Base-by-base conservation (phyloP, 2,888 invertebrate genomes). In the Trachelus iudaicus region DNA sequence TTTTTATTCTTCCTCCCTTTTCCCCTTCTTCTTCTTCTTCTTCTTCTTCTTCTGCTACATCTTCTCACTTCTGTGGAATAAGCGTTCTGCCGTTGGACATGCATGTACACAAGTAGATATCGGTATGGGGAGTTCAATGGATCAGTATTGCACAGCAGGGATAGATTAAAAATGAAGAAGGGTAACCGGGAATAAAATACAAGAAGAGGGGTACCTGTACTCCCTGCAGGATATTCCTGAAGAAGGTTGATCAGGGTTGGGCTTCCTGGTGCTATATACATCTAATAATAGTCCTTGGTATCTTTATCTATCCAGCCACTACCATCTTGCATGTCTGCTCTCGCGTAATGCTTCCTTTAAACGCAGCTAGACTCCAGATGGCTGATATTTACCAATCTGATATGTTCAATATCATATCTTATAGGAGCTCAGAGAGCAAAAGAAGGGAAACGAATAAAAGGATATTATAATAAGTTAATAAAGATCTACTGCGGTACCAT, bases 281-380 rank as follows among this genome's bases (percentile, higher is more conserved):
- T 83, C 84, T 84, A 85, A 85, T 84, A 85, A 85, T 85, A 83
- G 82, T 82, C 80, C 80, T 79, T 74, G 77, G 76, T 83, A 83
- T 83, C 82, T 84, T 83, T 83, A 81, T 82, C 82, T 80, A 82
- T 83, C 81, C 79, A 74, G 77, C 77, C 75, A 76, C 40, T 40
- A 73, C 75, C 69, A 75, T 40, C 77, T 74, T 69, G 71, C 71
- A 33, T 71, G 71, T 71, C 71, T 71, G 71, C 71, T 34, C 56
- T 23, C 71, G 71, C 71, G 71, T 34, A 71, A 71, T 71, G 71
- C 71, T 34, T 31, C 71, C 71, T 71, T 71, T 31, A 71, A 71
- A 31, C 71, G 34, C 31, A 34, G 33, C 71, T 13, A 11, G 34
- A 34, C 73, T 13, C 35, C 74, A 77, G 78, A 77, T 79, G 79